phyloP scores from a whole-genome alignment of 2,797 vertebrate genomes.

The Bufotes viridis region DNA sequence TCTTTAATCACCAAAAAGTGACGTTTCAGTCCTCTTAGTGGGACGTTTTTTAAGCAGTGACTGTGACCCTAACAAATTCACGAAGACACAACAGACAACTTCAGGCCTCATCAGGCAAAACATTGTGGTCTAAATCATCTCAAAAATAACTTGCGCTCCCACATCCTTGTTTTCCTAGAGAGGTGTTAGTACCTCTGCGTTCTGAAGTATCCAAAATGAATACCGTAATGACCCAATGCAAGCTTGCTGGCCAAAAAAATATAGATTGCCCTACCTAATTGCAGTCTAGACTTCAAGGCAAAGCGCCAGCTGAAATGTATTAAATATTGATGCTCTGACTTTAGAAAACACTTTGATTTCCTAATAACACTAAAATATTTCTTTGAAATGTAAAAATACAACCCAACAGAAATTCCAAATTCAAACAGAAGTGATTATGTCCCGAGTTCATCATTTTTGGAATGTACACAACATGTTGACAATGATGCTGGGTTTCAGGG shows the following conservation, averaged over 20 bases:
- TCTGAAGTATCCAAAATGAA: conserved; percentile 57
- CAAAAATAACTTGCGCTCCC: conserved; percentile 46
- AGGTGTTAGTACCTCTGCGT: conserved; percentile 57
- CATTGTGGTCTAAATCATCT: conserved; percentile 53
- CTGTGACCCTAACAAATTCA: conserved; percentile 7
- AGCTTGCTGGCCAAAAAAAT: conserved; percentile 53
- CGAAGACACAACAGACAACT: conserved; percentile 38
- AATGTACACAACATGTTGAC: neutral
- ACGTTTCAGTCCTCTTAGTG: too few species aligned
- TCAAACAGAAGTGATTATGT: conserved; percentile 10
- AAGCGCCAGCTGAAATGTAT: conserved; percentile 55
- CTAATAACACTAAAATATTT: conserved; percentile 43
- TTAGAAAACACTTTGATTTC: conserved; percentile 31
- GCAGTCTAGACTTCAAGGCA: conserved; percentile 59
- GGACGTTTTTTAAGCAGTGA: too few species aligned
- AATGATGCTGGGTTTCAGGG: neutral
- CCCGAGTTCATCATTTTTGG: conserved; percentile 20
- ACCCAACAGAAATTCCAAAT: conserved; percentile 50
- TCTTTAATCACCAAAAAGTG: too few species aligned
- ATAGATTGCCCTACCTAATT: conserved; percentile 55
- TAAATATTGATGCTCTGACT: conserved; percentile 43
- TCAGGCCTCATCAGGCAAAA: conserved; percentile 52
- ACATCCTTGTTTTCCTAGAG: conserved; percentile 54
- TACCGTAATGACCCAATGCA: conserved; percentile 54
- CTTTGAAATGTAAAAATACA: conserved; percentile 40